Evolutionary conservation across 2,113 vertebrate genomes (phyloP), one percentile per base, ranked within the genome.

Genomic region (Lontra canadensis): DNA sequence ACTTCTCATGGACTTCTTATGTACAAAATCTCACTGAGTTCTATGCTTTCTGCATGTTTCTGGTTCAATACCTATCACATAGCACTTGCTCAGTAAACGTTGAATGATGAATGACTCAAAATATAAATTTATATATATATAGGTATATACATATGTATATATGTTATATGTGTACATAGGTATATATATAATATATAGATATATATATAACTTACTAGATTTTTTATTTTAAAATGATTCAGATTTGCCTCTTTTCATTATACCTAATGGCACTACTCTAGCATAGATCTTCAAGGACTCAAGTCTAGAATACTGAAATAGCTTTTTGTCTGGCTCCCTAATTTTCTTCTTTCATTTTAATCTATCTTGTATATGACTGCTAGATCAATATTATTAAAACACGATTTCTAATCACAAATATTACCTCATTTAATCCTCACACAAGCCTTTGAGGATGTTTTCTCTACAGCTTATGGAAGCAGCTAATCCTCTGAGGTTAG

Each of bases 331-430:
- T 89, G 69, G 31, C 42, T 79, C 17, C 44, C 90, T 47, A 31
- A 63, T 73, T 87, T 67, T 67, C 57, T 90, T 65, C 52, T 74
- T 93, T 90, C n/a, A 74, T 49, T 95, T 81, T 67, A 94, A 76
- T 89, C 29, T 87, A 15, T 36, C 59, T 74, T 90, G 31, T 49
- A 47, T 94, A 25, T 71, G 52, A 94, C 13, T 52, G 13, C 7
- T 87, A 47, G 76, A 74, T 39, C 85, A 29, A 76, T 94, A 67
- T 97, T 76, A 81, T 69, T 44, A 52, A 90, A 95, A 69, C 61
- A 76, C 2, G 17, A 44, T 69, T 94, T 94, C 26, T 59, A 52
- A 49, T 93, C 52, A 79, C 31, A 84, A 55, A 42, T 31, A 49
- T 36, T 63, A 95, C 20, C 52, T 80, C 29, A 65, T 93, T 86